Evolutionary conservation across 1,140 invertebrate genomes (phyloP).

Genomic region (Tetranychus urticae): DNA sequence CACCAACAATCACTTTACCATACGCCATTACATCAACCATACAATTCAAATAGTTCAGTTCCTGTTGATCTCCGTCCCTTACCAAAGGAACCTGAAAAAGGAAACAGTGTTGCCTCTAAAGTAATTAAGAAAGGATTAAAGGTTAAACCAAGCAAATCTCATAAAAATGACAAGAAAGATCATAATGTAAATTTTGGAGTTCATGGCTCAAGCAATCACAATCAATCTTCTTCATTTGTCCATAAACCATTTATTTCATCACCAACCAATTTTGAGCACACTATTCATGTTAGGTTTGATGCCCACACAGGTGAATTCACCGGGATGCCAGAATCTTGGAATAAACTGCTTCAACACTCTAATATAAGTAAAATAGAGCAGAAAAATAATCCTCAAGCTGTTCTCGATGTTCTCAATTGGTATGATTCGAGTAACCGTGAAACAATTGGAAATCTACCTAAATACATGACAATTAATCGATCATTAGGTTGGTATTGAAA

Average conservation of each 20-base stretch:
- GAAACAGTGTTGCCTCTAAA: background rate
- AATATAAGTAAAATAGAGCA: conserved; percentile 98
- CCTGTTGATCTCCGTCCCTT: conserved; percentile 73
- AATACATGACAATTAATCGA: conserved; percentile 49
- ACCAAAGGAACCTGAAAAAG: conserved; percentile 76
- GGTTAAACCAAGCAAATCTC: conserved; percentile 25
- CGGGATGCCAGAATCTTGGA: conserved; percentile 98
- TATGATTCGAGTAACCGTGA: conserved; percentile 86
- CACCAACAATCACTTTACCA: background rate
- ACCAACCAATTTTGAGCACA: conserved; percentile 98
- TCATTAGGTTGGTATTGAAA: background rate
- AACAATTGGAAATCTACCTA: conserved; percentile 42
- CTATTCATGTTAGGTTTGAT: conserved; percentile 90
- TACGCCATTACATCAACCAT: background rate
- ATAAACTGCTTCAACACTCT: conserved; percentile 70
- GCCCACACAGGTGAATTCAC: conserved; percentile 93
- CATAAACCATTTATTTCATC: conserved; percentile 94
- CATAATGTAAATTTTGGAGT: conserved; percentile 18
- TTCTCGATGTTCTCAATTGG: conserved; percentile 93
- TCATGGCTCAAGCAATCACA: conserved; percentile 24
- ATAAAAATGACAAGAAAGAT: conserved; percentile 52
- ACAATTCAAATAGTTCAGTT: conserved; percentile 16
- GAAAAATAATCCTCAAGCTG: conserved; percentile 96
- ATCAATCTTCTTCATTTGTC: conserved; percentile 11
- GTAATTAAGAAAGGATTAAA: background rate